A percentile compares a stretch with the other conserved stretches of the same genome.
Conservation (phyloP, 2,113 vertebrate species). For the Eulemur rufifrons region DNA sequence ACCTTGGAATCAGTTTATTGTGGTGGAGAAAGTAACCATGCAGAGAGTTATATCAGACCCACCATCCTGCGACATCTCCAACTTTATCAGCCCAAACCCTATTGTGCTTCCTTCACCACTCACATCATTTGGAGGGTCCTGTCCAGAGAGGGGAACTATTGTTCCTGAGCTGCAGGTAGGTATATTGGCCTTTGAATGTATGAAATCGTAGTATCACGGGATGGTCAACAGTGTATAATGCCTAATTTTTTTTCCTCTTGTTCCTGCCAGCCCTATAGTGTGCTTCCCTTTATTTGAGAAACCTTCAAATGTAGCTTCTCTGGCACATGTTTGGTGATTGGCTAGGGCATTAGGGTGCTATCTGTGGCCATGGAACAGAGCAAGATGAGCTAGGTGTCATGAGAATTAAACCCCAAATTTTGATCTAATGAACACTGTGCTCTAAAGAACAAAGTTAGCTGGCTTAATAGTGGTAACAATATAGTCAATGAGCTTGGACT, state of each 20-base stretch:
- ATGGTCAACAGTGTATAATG: background rate
- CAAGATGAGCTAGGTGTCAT: slow-evolving; percentile 37
- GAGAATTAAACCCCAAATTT: slow-evolving; percentile 32
- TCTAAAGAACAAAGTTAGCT: slow-evolving; percentile 28
- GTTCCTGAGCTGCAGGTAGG: slow-evolving; percentile 96
- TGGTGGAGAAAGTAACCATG: slow-evolving; percentile 95
- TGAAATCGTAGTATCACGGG: background rate
- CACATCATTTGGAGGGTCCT: slow-evolving; percentile 93
- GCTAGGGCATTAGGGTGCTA: background rate
- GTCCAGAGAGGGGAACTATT: slow-evolving; percentile 93
- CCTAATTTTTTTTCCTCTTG: background rate
- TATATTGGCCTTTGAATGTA: background rate
- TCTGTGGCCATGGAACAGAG: slow-evolving; percentile 23
- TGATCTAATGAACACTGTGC: slow-evolving; percentile 26
- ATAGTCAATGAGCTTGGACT: background rate
- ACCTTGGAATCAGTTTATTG: slow-evolving; percentile 97
- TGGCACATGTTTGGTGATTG: background rate
- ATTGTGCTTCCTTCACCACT: slow-evolving; percentile 96
- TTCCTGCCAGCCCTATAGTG: background rate
- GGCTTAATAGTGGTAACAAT: slow-evolving; percentile 8
- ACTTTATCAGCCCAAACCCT: slow-evolving; percentile 93
- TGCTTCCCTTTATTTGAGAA: background rate
- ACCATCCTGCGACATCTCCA: slow-evolving; percentile 91
- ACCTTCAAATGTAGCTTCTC: slow-evolving; percentile 31
- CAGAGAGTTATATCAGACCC: slow-evolving; percentile 86